Conservation (phyloP, 2,797 vertebrate species). For the Leuciscus waleckii region DNA sequence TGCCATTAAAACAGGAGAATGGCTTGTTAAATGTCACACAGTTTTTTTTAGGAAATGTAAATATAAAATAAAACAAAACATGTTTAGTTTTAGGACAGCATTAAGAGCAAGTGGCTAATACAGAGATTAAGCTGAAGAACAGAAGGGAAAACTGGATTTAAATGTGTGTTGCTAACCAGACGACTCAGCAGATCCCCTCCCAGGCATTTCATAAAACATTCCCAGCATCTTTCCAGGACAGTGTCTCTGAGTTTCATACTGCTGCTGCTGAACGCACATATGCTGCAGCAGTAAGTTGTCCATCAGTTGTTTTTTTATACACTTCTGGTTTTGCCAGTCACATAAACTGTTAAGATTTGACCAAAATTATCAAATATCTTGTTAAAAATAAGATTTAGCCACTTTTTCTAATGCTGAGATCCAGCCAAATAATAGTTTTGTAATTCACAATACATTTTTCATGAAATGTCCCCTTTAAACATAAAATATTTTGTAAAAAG, state of each 20-base stretch:
- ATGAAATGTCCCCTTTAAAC: background rate
- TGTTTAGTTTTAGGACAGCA: slow-evolving; percentile 33
- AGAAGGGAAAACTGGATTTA: slow-evolving; percentile 14
- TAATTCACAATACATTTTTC: background rate
- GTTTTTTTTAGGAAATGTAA: slow-evolving; percentile 20
- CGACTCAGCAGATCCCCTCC: background rate
- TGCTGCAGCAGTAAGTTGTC: too few species aligned
- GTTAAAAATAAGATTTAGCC: background rate
- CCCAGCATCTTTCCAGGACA: slow-evolving; percentile 23
- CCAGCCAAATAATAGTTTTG: background rate
- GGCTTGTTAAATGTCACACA: background rate
- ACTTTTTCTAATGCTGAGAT: background rate
- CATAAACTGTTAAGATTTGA: too few species aligned
- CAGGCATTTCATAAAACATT: slow-evolving; percentile 32
- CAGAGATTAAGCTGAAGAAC: slow-evolving; percentile 26
- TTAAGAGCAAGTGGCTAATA: slow-evolving; percentile 32
- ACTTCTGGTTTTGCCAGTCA: too few species aligned
- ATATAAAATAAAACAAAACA: slow-evolving; percentile 44
- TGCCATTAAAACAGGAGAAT: slow-evolving; percentile 27
- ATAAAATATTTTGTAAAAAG: background rate
- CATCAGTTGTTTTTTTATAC: too few species aligned
- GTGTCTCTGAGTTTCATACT: slow-evolving; percentile 7
- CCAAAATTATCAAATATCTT: too few species aligned
- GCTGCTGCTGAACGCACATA: too few species aligned
- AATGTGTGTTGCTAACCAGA: background rate